Evolutionary conservation across 2,888 invertebrate species (phyloP).

Genomic region (Microdon myrmicae): DNA sequence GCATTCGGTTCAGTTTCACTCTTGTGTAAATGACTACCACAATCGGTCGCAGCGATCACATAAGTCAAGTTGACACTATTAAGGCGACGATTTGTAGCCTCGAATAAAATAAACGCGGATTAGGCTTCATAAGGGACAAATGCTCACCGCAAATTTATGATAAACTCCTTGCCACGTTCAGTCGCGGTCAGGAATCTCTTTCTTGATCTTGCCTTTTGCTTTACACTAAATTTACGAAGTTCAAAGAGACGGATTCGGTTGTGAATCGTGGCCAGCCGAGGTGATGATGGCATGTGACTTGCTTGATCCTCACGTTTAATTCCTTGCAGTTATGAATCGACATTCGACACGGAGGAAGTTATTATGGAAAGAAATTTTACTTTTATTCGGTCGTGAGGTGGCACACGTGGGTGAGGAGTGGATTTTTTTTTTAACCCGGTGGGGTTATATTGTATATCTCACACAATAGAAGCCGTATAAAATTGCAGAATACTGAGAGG

Average conservation of each 20-base stretch:
- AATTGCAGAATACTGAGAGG: too few species aligned
- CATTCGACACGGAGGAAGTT: too few species aligned
- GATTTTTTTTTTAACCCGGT: too few species aligned
- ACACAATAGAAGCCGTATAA: too few species aligned
- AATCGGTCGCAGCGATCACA: slow-evolving; percentile 58
- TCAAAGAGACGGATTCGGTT: slow-evolving; percentile 31
- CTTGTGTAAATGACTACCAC: slow-evolving; percentile 26
- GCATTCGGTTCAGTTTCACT: slow-evolving; percentile 21
- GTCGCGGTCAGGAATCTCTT: slow-evolving; percentile 9
- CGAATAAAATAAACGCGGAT: slow-evolving; percentile 67
- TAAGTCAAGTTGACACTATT: slow-evolving; percentile 67
- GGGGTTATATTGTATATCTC: too few species aligned
- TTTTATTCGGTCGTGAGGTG: too few species aligned
- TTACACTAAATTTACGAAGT: slow-evolving; percentile 6
- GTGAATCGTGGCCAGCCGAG: slow-evolving; percentile 27
- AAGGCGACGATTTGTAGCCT: slow-evolving; percentile 67
- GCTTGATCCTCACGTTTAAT: slow-evolving; percentile 25
- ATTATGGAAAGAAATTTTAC: too few species aligned
- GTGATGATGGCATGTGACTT: slow-evolving; percentile 36
- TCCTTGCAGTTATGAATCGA: too few species aligned
- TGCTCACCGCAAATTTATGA: slow-evolving; percentile 65
- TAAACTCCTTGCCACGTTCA: slow-evolving; percentile 48
- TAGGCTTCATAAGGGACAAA: slow-evolving; percentile 67
- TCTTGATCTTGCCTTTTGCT: slow-evolving; percentile 9
- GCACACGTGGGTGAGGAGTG: too few species aligned